phyloP scores from a whole-genome alignment of 2,888 invertebrate species.

The Pollenia angustigena region DNA sequence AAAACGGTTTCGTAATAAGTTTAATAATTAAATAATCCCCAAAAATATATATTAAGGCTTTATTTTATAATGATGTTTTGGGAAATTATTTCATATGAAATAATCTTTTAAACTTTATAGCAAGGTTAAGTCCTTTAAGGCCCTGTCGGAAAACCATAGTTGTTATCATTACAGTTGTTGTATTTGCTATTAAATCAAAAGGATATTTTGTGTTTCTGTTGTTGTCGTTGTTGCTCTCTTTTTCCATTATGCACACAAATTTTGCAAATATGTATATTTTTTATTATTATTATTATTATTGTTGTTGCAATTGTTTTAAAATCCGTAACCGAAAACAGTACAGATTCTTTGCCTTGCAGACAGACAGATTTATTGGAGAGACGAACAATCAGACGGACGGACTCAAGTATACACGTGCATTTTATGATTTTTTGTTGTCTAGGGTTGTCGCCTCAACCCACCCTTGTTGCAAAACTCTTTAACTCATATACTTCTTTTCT shows the following conservation, averaged over 20 bases:
- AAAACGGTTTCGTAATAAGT: no score
- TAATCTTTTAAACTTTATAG: no score
- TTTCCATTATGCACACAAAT: constrained; percentile 29
- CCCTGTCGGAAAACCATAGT: constrained; percentile 4
- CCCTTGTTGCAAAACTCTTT: constrained; percentile 10
- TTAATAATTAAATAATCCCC: no score
- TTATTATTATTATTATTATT: neutral
- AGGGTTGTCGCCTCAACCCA: constrained; percentile 45
- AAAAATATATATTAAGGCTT: no score
- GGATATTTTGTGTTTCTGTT: constrained; percentile 40
- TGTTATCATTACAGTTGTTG: constrained; percentile 40
- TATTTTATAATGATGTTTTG: no score
- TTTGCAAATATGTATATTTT: constrained; percentile 27
- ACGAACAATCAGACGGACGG: constrained; percentile 32
- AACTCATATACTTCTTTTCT: constrained; percentile 9
- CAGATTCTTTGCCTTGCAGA: constrained; percentile 30
- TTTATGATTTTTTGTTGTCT: constrained; percentile 58
- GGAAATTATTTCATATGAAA: no score
- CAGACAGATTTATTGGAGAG: constrained; percentile 6
- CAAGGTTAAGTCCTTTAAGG: neutral
- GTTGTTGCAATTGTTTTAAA: constrained; percentile 40
- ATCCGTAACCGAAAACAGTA: constrained; percentile 40
- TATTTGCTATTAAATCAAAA: constrained; percentile 53
- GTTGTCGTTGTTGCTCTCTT: constrained; percentile 8
- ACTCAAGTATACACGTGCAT: constrained; percentile 59